A percentile compares a stretch with the other conserved stretches of the same genome.
phyloP scores from a whole-genome alignment of 2,888 invertebrate species.

The Noctuana brunneofusca region DNA sequence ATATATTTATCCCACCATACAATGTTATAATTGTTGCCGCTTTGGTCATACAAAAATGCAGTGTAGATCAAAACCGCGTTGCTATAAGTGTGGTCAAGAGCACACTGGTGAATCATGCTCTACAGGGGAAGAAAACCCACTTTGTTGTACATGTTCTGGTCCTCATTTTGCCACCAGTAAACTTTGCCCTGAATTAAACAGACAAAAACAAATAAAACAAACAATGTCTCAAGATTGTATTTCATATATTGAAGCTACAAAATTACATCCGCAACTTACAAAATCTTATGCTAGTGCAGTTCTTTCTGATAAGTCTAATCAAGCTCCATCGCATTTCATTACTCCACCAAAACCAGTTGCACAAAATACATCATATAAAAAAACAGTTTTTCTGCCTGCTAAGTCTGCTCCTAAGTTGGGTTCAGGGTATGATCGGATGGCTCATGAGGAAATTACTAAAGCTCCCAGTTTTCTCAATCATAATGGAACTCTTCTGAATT shows the following conservation, averaged over 20 bases:
- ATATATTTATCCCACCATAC: slow-evolving; percentile 5
- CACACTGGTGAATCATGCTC: neutral
- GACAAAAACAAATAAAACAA: slow-evolving; percentile 7
- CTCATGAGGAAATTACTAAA: slow-evolving; percentile 2
- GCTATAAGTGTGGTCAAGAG: slow-evolving; percentile 1
- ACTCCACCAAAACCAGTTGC: neutral
- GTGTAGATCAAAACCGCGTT: slow-evolving; percentile 3
- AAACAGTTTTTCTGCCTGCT: neutral
- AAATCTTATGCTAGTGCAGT: slow-evolving; percentile 4
- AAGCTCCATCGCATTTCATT: neutral
- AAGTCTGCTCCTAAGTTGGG: neutral
- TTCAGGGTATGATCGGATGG: neutral
- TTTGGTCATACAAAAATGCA: slow-evolving; percentile 5
- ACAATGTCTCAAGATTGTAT: neutral
- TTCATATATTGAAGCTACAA: slow-evolving; percentile 2
- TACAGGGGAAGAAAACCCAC: neutral
- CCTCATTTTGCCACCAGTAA: neutral
- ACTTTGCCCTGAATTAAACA: neutral
- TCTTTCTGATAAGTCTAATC: neutral
- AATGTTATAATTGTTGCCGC: slow-evolving; percentile 10
- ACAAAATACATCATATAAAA: neutral
- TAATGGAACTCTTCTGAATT: neutral
- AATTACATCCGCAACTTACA: neutral
- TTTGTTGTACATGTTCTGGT: neutral
- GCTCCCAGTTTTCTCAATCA: neutral